These are phyloP conservation scores for Zaprionus tsacasi DNA, from an alignment of 1,140 invertebrate species.

Conservation along the genomic window DNA sequence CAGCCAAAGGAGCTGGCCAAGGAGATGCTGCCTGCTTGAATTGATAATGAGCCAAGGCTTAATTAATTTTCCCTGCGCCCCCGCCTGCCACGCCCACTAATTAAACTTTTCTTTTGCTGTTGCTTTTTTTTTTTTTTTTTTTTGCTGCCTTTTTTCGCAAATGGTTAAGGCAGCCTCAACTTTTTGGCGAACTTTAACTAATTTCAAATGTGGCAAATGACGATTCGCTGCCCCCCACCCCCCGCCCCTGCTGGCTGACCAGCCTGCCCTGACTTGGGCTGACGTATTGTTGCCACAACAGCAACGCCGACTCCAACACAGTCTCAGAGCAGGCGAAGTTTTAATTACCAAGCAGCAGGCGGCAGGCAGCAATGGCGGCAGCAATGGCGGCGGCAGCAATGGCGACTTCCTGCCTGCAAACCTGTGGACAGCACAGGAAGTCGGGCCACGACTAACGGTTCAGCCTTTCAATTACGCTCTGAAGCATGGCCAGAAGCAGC, in stretches of 20 bases:
- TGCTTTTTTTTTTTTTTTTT: background rate
- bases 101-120: slow-evolving; percentile 52
- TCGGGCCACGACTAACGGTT: background rate
- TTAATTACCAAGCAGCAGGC: slow-evolving; percentile 77
- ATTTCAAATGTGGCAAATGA: slow-evolving; percentile 73
- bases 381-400: slow-evolving; percentile 9
- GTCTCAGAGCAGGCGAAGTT: slow-evolving; percentile 59
- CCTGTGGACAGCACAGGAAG: background rate
- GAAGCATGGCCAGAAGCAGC: slow-evolving; percentile 52
- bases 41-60: slow-evolving; percentile 73
- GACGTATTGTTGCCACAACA: slow-evolving; percentile 73
- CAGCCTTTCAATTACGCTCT: slow-evolving; percentile 72
- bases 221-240: slow-evolving; percentile 8
- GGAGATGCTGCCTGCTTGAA: slow-evolving; percentile 54
- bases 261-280: slow-evolving; percentile 48
- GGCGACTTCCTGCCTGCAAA: background rate
- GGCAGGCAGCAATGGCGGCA: background rate
- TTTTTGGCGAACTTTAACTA: slow-evolving; percentile 70
- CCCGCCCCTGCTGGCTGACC: background rate
- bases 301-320: background rate
- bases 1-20: background rate
- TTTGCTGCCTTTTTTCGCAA: slow-evolving; percentile 8
- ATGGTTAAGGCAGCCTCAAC: slow-evolving; percentile 39
- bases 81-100: slow-evolving; percentile 69
- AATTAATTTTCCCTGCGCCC: slow-evolving; percentile 63